phyloP scores from a whole-genome alignment of 2,888 invertebrate species.

The Cabera pusaria region DNA sequence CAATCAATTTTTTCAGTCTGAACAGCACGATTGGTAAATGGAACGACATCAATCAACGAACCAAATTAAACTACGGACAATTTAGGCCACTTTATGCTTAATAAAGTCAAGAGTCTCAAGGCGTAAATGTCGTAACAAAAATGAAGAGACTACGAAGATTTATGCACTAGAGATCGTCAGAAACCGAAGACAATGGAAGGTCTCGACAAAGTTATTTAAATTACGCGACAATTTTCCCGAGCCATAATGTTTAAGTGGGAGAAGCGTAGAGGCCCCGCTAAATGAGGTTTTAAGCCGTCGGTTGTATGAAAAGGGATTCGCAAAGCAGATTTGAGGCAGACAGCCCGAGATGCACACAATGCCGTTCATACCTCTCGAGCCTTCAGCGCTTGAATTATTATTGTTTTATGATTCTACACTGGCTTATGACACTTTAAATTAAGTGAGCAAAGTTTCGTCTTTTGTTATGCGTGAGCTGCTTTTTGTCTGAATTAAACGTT shows the following conservation, averaged over 20 bases:
- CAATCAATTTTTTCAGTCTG: background rate
- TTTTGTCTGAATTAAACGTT: constrained; percentile 30
- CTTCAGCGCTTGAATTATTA: constrained; percentile 56
- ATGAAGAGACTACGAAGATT: constrained; percentile 45
- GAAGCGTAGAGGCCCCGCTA: constrained; percentile 64
- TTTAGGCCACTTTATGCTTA: constrained; percentile 12
- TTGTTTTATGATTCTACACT: constrained; percentile 67
- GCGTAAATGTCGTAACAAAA: constrained; percentile 9
- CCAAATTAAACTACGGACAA: background rate
- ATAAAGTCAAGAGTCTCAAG: constrained; percentile 4
- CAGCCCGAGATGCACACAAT: constrained; percentile 57
- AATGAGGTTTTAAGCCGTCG: constrained; percentile 78
- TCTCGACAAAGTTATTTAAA: constrained; percentile 73
- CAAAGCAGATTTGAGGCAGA: constrained; percentile 71
- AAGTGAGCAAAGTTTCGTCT: constrained; percentile 52
- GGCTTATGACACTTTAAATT: constrained; percentile 67
- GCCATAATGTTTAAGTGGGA: constrained; percentile 67
- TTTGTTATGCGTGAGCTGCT: constrained; percentile 43
- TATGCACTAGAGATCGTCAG: constrained; percentile 59
- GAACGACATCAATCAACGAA: constrained; percentile 15
- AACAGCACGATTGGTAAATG: background rate
- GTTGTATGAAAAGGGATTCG: constrained; percentile 69
- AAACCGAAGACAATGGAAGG: constrained; percentile 63
- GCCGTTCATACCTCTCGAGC: constrained; percentile 57
- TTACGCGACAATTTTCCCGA: constrained; percentile 77